Conservation (phyloP, 2,797 vertebrate genomes). For the Neosilurus mollespiculum region DNA sequence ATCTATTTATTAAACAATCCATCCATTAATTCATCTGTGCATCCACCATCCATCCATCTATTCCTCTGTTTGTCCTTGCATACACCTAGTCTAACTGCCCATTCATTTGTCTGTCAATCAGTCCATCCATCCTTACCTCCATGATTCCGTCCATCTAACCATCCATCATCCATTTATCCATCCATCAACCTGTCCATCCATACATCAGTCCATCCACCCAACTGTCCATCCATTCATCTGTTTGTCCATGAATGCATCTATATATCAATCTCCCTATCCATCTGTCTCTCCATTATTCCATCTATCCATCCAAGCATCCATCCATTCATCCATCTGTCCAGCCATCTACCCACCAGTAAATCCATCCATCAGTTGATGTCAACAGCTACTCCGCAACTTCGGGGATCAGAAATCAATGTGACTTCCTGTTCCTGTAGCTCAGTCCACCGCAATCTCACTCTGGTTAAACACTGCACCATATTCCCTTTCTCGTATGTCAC, state of each 20-base stretch:
- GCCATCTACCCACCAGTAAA: neutral
- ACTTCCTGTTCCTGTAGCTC: neutral
- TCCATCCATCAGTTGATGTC: neutral
- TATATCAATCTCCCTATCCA: too few relatives aligned
- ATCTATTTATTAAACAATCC: neutral
- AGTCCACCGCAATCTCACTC: neutral
- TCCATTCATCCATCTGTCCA: neutral
- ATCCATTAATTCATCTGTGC: neutral
- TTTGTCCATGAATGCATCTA: too few relatives aligned
- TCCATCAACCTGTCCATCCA: too few relatives aligned
- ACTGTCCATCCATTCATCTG: too few relatives aligned
- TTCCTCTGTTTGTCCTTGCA: too few relatives aligned
- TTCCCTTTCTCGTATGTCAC: neutral
- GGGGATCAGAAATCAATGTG: neutral
- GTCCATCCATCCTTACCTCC: neutral
- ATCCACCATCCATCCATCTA: neutral
- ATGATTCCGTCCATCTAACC: neutral
- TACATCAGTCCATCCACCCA: neutral
- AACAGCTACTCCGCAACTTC: neutral
- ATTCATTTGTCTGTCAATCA: neutral
- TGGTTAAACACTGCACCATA: neutral
- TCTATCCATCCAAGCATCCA: too few relatives aligned
- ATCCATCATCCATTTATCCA: neutral
- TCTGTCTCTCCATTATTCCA: too few relatives aligned
- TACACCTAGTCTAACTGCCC: too few relatives aligned